phyloP scores from a whole-genome alignment of 1,140 invertebrate genomes.

The Drosophila sturtevanti region DNA sequence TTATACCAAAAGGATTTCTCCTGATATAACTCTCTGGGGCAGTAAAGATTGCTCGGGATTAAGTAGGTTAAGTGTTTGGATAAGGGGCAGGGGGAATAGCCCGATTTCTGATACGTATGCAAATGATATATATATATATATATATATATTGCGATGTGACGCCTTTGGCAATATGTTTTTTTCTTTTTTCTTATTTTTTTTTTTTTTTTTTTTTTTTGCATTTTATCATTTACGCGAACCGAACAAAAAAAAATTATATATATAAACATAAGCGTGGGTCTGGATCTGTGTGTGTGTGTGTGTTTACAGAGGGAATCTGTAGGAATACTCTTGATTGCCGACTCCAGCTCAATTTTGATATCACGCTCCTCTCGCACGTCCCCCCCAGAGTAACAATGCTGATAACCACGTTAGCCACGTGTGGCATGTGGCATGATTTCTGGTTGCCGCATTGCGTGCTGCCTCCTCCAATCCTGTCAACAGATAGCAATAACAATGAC shows the following conservation, averaged over 20 bases:
- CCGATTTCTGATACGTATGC: constrained; percentile 73
- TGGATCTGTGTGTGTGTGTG: constrained; percentile 13
- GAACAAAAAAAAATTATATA: background rate
- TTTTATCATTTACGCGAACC: constrained; percentile 10
- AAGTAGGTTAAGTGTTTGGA: background rate
- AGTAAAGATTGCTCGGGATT: constrained; percentile 7
- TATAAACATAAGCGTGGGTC: constrained; percentile 9
- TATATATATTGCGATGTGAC: constrained; percentile 36
- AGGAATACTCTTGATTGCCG: constrained; percentile 78
- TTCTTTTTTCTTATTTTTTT: background rate
- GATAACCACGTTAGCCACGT: constrained; percentile 21
- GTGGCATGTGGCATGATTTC: constrained; percentile 28
- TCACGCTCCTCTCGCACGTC: constrained; percentile 55
- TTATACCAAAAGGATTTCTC: constrained; percentile 27
- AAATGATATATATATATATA: constrained; percentile 68
- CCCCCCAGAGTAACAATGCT: constrained; percentile 31
- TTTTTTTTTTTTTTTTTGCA: background rate
- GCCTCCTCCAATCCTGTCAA: constrained; percentile 61
- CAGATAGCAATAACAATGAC: background rate
- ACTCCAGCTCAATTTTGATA: constrained; percentile 71
- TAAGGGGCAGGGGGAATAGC: constrained; percentile 51
- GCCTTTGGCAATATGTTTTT: constrained; percentile 45
- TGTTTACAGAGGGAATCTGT: constrained; percentile 51
- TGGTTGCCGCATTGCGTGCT: constrained; percentile 44
- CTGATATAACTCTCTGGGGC: constrained; percentile 31